Evolutionary conservation across 2,113 vertebrate species (phyloP), one percentile per base, ranked within the genome.

Genomic region (Passer montanus): DNA sequence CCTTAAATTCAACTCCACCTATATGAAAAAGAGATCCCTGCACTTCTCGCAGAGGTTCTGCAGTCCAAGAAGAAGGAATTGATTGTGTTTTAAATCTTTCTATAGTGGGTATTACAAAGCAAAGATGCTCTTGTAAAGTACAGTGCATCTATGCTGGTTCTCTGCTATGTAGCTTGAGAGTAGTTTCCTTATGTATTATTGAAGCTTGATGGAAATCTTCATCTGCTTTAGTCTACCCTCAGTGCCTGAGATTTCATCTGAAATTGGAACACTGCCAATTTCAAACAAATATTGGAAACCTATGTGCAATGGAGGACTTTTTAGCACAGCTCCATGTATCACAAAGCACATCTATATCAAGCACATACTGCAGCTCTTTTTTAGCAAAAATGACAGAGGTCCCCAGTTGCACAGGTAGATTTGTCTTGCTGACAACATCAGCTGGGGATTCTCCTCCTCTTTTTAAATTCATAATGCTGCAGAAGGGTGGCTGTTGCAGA

Each of bases 1-100:
- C 70, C 44, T 74, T 53, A 85, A 90, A 89, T 93, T 95, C 84
- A 66, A n/a, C 70, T 92, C 88, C 49, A 53, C 37, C 11, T 95
- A 30, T 76, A 63, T 7, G 33, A 81, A 93, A 46, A 93, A 56
- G n/a, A 50, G 11, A 73, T 72, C 21, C 28, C 33, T 89, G 16
- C 69, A 86, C 89, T 83, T 33, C 72, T 90, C 89, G 43, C 92
- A 82, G 69, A 91, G 79, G 10, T 62, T 66, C 72, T 90, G 79
- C 59, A 92, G 66, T 81, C 20, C 47, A 62, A 76, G 76, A 62
- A 84, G 74, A 72, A 44, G 49, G 82, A 97, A 95, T 21, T 84
- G 80, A 89, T 62, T 81, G 77, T 83, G 30, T 93, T 93, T 95
- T 77, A 81, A 81, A 67, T 78, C 52, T 89, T 91, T 10, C 58